Evolutionary conservation across 1,140 invertebrate genomes (phyloP), one percentile per base, ranked within the genome.

Genomic region (Gryon sp.): DNA sequence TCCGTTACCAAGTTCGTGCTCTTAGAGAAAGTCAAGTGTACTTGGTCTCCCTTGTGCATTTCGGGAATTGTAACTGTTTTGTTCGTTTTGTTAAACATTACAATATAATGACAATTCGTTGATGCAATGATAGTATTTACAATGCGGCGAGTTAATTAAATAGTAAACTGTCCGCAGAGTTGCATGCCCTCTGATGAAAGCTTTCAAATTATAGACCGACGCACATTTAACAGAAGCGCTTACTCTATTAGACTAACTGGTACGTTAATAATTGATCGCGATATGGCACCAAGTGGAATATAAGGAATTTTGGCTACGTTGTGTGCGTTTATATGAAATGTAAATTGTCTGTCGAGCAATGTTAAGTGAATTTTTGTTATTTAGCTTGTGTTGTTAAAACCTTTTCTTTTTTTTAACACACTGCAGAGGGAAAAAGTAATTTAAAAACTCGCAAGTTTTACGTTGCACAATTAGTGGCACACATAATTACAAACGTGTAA

Each of bases 251-350:
- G 53, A 14, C 53, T 43, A 69, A 69, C 53, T 52, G 24, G 26
- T 24, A 34, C 22, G 26, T 32, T 69, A 69, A 69, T 69, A 69
- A 69, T 69, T 69, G 65, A 69, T 60, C 30, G 24, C 32, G 2
- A 7, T 3, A 18, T 32, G 19, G 15, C 3, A 12, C 18, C 14
- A 20, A 16, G 32, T 26, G 50, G 19, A 41, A 57, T 38, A 53
- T 52, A 70, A 60, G 66, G 38, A 24, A 60, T 36, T 52, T 60
- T 26, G 46, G 14, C 0, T 32, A 55, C n/a, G n/a, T n/a, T n/a
- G n/a, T n/a, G n/a, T n/a, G n/a, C n/a, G n/a, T n/a, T n/a, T n/a
- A n/a, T n/a, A n/a, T n/a, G n/a, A n/a, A n/a, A n/a, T n/a, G n/a
- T n/a, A n/a, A n/a, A n/a, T n/a, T n/a, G n/a, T n/a, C n/a, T n/a